Base-by-base conservation (phyloP, 2,888 invertebrate species). In the Xestia xanthographa region DNA sequence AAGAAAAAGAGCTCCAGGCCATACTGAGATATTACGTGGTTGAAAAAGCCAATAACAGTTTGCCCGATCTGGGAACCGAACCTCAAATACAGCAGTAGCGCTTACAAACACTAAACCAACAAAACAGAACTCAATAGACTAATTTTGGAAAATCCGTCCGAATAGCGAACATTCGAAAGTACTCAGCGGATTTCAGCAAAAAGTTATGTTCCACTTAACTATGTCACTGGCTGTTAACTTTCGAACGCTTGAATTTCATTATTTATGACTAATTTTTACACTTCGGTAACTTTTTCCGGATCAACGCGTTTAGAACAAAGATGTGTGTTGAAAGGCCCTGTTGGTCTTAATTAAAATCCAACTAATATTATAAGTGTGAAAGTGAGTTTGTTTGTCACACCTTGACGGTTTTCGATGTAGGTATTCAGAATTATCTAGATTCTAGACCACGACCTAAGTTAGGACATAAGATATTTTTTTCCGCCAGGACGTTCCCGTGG, bases 231-330 rank as follows among this genome's bases (percentile, higher is more conserved):
- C 48, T 77, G 78, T 76, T 76, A 17, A 17, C 65, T 74, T 74
- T 67, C 56, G 34, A 75, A 68, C 65, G 65, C 9, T 79, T 58
- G 34, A 81, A 81, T 75, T 67, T 75, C 76, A 76, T 75, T 76
- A 75, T 79, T 20, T 43, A 53, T 45, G 63, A 48, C 48, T 71
- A 29, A 43, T 53, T 66, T 80, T 70, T 79, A 79, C 72, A 80
- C 60, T 80, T 79, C 48, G 9, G 34, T 67, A 68, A 65, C 26
- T 5, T 69, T 75, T 68, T 60, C 48, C 80, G 56, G 65, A 58
- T 60, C 79, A 66, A 66, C 9, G 65, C 72, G 34, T 72, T 66
- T 11, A 38, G 26, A 58, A 53, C 45, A 56, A 78, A 50, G 17
- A 62, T 68, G 14, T n/a, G 5, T 45, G 34, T 29, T 41, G n/a